Conservation (phyloP, 2,113 vertebrate genomes). For the human region GRCh38 chr7:15965001-15965500, state of each 20-base stretch:
- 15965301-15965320: background rate
- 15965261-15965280: background rate
- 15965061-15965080: background rate
- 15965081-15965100: background rate
- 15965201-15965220: background rate
- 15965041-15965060: background rate
- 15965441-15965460: background rate
- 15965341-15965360: background rate
- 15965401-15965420: background rate
- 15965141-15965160: background rate
- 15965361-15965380: background rate
- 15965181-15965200: background rate
- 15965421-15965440: background rate
- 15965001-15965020: background rate
- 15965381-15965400: background rate
- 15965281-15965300: background rate
- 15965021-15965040: background rate
- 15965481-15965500: background rate
- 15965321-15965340: constrained; percentile 11
- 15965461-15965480: background rate
- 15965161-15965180: constrained; percentile 39
- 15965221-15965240: constrained; percentile 2
- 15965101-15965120: background rate
- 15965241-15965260: background rate
- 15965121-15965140: background rate